Evolutionary conservation across 64 coral and sea anemone genomes (phyloP), one percentile per base, ranked within the genome.

Genomic region (Pocillopora verrucosa): DNA sequence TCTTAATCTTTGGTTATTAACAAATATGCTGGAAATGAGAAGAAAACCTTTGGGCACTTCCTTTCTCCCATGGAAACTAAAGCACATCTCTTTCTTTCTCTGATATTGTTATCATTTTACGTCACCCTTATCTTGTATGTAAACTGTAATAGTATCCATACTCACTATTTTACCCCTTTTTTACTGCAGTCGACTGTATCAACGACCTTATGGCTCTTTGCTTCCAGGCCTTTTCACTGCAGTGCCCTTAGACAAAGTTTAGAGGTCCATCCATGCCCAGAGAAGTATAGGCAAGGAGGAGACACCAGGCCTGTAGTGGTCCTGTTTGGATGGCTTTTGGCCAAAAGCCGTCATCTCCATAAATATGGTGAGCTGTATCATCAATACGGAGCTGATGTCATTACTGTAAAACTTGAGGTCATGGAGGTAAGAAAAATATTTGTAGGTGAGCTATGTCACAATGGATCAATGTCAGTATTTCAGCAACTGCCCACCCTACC

Each of bases 281-380:
- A 84, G 62, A 11, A 41, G 56, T 84, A 56, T 56, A 84, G 57
- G 11, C 67, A 72, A 20, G 17, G 1, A 22, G 82, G 82, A 19
- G 63, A 84, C 19, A 62, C 70, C 67, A 62, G 82, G 15, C 89
- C 95, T 11, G 38, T 98, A 22, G 92, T 91, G 10, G 92, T 98
- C 59, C 34, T 98, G 1, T 94, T 94, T 81, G 92, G 95, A 6
- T 98, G 95, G 95, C 74, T 98, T 58, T 69, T 98, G 75, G 95
- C 92, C 19, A 98, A 98, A 74, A 88, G 92, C 45, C 78, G 81
- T 17, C 95, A 98, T 76, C 72, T 98, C 9, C 89, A 98, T 58
- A 98, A 98, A 35, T 98, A 91, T 78, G 89, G 92, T 2, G 62
- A 80, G 20, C 75, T 98, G 51, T 98, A 98, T 73, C 92, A 98